Base-by-base conservation (phyloP, 2,888 invertebrate species). In the Caenorhabditis panamensis region DNA sequence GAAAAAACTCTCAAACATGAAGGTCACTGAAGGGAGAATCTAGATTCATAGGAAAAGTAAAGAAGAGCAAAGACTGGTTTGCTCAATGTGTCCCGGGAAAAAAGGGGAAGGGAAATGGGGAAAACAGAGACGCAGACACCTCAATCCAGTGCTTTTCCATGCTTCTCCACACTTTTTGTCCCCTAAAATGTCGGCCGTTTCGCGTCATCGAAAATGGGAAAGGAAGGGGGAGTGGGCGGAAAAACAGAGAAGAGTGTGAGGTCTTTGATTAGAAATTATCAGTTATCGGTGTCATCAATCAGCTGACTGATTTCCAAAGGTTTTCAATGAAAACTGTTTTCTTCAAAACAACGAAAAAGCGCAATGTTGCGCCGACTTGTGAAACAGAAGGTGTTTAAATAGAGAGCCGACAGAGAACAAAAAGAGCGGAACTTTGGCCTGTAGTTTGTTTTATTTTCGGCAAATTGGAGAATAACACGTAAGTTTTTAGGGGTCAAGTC, bases 41-140 rank as follows among this genome's bases (percentile, higher is more conserved):
- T n/a, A n/a, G 26, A 47, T 13, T 13, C 31, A 56, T 31, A 61
- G 41, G 36, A 36, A 59, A 51, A 58, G 44, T 36, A 58, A 62
- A 58, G 47, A 53, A 72, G 53, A 72, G 63, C 63, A 64, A 72
- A 72, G 53, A 72, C 63, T 64, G 36, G 58, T 64, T 49, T 49
- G 36, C 44, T 51, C 61, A 47, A 41, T 31, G 62, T 72, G 61
- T 63, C 54, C 62, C 53, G 31, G 36, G 20, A 49, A 71, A 54
- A 56, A 49, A 51, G 66, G n/a, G 54, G 0, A 6, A 41, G 49
- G 13, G 47, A 22, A 18, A 37, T 9, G 51, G 44, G 53, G 49
- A 41, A 53, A 26, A 41, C 54, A 28, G 66, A 73, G 73, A 59
- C 64, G 73, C 73, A 73, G 73, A 59, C 73, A n/a, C 22, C 24